Base-by-base conservation (phyloP, 1,140 invertebrate species). In the Oreohelix idahoensis region DNA sequence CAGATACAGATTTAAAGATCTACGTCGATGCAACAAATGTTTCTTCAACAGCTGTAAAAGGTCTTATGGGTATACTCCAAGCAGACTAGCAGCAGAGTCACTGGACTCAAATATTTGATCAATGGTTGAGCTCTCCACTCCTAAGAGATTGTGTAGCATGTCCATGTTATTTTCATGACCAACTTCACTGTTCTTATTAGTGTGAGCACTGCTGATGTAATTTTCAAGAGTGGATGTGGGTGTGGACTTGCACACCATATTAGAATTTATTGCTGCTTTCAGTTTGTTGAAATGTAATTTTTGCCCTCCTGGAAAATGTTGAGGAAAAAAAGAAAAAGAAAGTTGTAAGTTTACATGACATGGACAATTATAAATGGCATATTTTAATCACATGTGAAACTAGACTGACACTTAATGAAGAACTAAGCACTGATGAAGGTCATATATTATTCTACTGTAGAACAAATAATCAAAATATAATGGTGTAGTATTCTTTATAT, bases 91-190 rank as follows among this genome's bases (percentile, higher is more conserved):
- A 80, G 90, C 90, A 4, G 96, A 97, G 86, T 97, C 96, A 0
- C 96, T 94, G 0, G 96, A 95, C 53, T 94, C 94, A 0, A 98
- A 93, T 83, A 97, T 95, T 89, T 96, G 95, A 88, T 98, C 97
- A 80, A 97, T 96, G n/a, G 95, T 95, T 83, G 95, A 95, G 90
- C 97, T 96, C 79, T 95, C 95, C 82, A 98, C 97, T 0, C 97
- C 97, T 0, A 98, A 92, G 0, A 98, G 93, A 91, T 97, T 97
- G 0, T 97, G 96, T 85, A 98, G 97, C 51, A 98, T 93, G 89
- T 97, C 96, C 17, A 87, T 84, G 63, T 84, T 86, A 74, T 84
- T 84, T 89, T 97, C 85, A 20, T 78, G 36, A 29, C n/a, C 69
- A 26, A 70, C 36, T n/a, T 69, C 74, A 8, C 35, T 23, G 15